These are phyloP conservation scores for Cylindroiulus punctatus DNA, from an alignment of 2,888 invertebrate species.

Conservation along the genomic window DNA sequence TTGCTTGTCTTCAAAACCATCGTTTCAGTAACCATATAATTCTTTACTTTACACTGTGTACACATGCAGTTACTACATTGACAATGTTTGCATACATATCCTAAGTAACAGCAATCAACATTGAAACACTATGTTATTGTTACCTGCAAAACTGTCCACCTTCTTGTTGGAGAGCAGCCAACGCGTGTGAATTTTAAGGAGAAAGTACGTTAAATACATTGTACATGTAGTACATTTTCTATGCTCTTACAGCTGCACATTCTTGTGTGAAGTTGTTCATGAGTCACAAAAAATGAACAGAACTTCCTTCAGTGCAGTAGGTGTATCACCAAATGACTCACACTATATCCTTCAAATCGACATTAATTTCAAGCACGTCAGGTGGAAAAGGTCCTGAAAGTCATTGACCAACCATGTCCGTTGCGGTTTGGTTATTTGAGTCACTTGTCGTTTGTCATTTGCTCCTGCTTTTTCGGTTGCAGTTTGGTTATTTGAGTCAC, in stretches of 20 bases:
- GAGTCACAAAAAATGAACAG: not conserved
- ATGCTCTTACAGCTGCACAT: constrained; percentile 9
- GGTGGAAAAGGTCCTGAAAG: constrained; percentile 35
- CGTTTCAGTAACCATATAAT: too few species aligned
- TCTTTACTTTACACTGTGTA: too few species aligned
- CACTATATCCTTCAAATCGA: not conserved
- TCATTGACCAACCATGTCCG: constrained; percentile 43
- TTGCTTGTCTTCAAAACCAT: not conserved
- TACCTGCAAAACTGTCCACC: not conserved
- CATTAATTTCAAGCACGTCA: constrained; percentile 7
- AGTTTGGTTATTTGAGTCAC: constrained; percentile 22
- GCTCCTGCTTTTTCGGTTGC: too few species aligned
- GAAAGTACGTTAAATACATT: not conserved
- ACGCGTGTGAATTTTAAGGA: not conserved
- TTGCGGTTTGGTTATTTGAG: constrained; percentile 5
- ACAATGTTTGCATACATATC: not conserved
- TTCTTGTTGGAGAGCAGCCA: constrained; percentile 8
- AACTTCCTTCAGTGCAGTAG: constrained; percentile 26
- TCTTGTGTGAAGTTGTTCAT: not conserved
- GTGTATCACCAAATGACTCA: constrained; percentile 39
- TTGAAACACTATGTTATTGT: not conserved
- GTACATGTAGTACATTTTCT: too few species aligned
- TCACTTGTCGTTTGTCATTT: not conserved
- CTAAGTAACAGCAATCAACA: not conserved
- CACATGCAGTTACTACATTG: not conserved